Evolutionary conservation across 2,888 invertebrate species (phyloP).

Genomic region (Pharmacophagus antenor): DNA sequence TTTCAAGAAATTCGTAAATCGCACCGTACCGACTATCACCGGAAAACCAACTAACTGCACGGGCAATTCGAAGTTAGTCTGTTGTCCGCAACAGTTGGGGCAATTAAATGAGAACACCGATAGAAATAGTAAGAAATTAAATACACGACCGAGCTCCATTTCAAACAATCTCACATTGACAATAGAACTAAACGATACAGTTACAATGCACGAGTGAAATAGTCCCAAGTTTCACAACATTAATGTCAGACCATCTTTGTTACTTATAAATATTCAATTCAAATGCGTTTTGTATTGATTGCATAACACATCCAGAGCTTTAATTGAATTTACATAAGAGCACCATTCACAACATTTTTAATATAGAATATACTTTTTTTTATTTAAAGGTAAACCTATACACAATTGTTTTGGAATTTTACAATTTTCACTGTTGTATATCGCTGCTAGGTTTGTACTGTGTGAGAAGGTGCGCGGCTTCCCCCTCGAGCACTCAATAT

Average conservation of each 20-base stretch:
- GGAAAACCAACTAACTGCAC: constrained; percentile 93
- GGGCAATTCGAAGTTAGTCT: constrained; percentile 85
- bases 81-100: constrained; percentile 38
- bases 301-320: constrained; percentile 5
- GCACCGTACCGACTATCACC: constrained; percentile 88
- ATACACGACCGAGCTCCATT: constrained; percentile 34
- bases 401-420: constrained; percentile 3
- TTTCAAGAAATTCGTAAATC: constrained; percentile 90
- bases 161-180: constrained; percentile 20
- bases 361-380: no score
- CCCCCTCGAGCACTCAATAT: constrained; percentile 30
- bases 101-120: constrained; percentile 33
- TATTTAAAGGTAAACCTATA: not conserved
- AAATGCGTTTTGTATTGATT: constrained; percentile 16
- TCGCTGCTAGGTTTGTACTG: constrained; percentile 31
- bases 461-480: constrained; percentile 35
- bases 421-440: constrained; percentile 13
- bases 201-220: constrained; percentile 17
- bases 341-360: no score
- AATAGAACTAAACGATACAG: constrained; percentile 20
- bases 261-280: constrained; percentile 28
- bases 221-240: constrained; percentile 32
- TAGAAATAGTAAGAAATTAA: constrained; percentile 19
- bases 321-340: not conserved
- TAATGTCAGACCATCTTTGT: constrained; percentile 25